Evolutionary conservation across 2,113 vertebrate species (phyloP).

Genomic region (Triplophysa rosa): DNA sequence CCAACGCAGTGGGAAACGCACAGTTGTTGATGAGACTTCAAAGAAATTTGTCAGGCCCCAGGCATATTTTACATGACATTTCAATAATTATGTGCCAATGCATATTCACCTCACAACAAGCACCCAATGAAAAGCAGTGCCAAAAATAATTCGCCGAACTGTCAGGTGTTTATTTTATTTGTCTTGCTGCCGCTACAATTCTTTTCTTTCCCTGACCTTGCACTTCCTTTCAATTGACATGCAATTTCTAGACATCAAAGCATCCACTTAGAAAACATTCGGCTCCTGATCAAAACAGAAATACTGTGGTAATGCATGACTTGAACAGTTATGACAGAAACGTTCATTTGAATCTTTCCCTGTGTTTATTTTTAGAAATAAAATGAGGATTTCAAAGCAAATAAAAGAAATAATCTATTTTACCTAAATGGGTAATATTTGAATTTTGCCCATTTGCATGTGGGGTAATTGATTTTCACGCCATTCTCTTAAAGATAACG

Average conservation of each 20-base stretch:
- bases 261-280: conserved; percentile 40
- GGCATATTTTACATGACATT: conserved; percentile 60
- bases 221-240: conserved; percentile 49
- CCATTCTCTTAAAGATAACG: too few relatives aligned
- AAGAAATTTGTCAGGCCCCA: conserved; percentile 52
- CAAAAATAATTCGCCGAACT: conserved; percentile 61
- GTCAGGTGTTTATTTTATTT: conserved; percentile 63
- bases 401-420: not conserved
- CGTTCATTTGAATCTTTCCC: not conserved
- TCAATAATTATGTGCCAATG: conserved; percentile 64
- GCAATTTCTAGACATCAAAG: conserved; percentile 55
- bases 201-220: conserved; percentile 41
- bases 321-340: conserved; percentile 33
- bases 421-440: not conserved
- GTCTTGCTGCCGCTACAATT: conserved; percentile 1
- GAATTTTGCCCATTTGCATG: not conserved
- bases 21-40: conserved; percentile 43
- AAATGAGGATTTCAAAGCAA: not conserved
- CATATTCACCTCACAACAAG: conserved; percentile 57
- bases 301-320: conserved; percentile 28
- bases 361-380: conserved; percentile 22
- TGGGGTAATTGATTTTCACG: too few relatives aligned
- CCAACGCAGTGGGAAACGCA: conserved; percentile 25
- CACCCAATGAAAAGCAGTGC: conserved; percentile 43
- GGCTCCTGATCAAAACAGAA: conserved; percentile 25